Base-by-base conservation (phyloP, 2,888 invertebrate species). In the Xestoiulus laeticollis region DNA sequence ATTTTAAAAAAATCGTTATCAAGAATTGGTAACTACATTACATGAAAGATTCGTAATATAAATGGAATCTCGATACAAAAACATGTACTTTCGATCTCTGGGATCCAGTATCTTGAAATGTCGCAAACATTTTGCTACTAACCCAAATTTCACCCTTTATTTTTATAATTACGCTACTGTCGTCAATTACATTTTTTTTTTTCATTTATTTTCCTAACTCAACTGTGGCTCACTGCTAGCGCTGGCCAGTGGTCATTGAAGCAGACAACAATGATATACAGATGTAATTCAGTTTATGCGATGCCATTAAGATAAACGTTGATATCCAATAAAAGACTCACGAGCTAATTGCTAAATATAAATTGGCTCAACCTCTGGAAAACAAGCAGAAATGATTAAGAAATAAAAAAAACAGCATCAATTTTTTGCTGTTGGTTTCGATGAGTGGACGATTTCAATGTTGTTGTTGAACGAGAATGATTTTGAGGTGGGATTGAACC, bases 341-440 rank as follows among this genome's bases (percentile, higher is more conserved):
- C 26, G 68, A 26, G 68, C 68, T 68, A 68, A 68, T 68, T 68
- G 68, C 8, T 26, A 68, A 68, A 59, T 68, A 5, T 10, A n/a
- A 68, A 68, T 68, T 68, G 68, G 68, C 68, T 68, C 26, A 68
- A n/a, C 26, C 68, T 68, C 26, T 68, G 68, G 26, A 68, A 68
- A 68, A 26, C 59, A 68, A 68, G 68, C 22, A n/a, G 26, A 68
- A 12, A 68, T 68, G 68, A 22, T 68, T 22, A n/a, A n/a, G 5
- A 19, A 59, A 68, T n/a, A 68, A 68, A 68, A 16, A 38, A 68
- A 8, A 38, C 38, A 53, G 5, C 19, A 8, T 68, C 26, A 22
- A 1, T 22, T 68, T 68, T 68, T 68, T 68, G 22, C 68, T n/a
- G 1, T 8, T 26, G n/a, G 68, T 68, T 68, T 68, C 19, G 53